Evolutionary conservation across 2,797 vertebrate species (phyloP), one percentile per base, ranked within the genome.

Genomic region (Coluber constrictor): DNA sequence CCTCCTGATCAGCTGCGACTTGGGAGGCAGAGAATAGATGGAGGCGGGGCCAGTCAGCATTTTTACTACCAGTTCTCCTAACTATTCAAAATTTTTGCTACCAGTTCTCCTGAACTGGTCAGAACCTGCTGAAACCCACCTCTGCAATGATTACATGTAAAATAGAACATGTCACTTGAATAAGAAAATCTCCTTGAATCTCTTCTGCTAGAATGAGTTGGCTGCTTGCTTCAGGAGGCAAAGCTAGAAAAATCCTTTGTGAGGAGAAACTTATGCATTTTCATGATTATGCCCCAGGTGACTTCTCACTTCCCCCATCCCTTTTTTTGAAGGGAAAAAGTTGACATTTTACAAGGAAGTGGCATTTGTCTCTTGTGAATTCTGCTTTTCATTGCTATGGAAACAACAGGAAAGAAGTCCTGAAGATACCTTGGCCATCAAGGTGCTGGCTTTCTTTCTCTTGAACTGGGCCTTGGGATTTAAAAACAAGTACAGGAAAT

Each of bases 291-390:
- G 13, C 10, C 70, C 3, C 83, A 57, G 4, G 4, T 23, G 95
- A 93, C 23, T 90, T n/a, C 43, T 94, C 91, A 92, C 92, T 54
- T 61, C 25, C 16, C 18, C 15, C 23, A 10, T 3, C 8, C 4
- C 23, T 13, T 56, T 55, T 83, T 94, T 93, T 93, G 37, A 70
- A 70, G 93, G 63, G 18, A 87, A 93, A 94, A 93, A 89, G 92
- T 1, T 96, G 83, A 86, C 32, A 94, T 96, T 95, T 95, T 32
- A 15, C 74, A 55, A 56, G 32, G 93, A 94, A 95, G 56, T 90
- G 27, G 0, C 47, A 61, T 29, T 93, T 92, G 88, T 37, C 61
- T 70, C 54, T 90, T 89, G 79, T 90, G 93, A 92, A 90, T 90
- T 90, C 61, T 92, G 27, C 23, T 54, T 92, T 90, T 20, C 0